Evolutionary conservation across 1,140 invertebrate genomes (phyloP).

Genomic region (Melanaphis sacchari): DNA sequence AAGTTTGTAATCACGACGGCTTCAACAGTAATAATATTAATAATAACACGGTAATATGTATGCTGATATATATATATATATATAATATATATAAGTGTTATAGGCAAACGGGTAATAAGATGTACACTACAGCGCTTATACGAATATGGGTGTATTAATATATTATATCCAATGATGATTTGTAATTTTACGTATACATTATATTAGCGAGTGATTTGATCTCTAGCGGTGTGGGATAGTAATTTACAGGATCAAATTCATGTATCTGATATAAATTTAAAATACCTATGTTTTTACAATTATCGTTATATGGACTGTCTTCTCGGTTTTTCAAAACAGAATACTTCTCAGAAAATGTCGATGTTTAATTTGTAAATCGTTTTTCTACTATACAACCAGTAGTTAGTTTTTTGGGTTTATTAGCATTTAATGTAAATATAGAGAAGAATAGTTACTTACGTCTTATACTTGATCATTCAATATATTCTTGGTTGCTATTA

Average conservation of each 20-base stretch:
- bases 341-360: not conserved
- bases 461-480: not conserved
- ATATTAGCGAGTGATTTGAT: not conserved
- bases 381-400: not conserved
- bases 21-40: not conserved
- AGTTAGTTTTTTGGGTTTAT: not conserved
- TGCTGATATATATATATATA: not conserved
- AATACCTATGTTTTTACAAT: not conserved
- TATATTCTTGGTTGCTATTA: not conserved
- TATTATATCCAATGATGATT: not conserved
- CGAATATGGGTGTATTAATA: not conserved
- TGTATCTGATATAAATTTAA: not conserved
- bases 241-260: not conserved
- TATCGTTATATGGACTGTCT: not conserved
- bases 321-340: rapidly evolving
- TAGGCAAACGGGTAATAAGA: not conserved
- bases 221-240: not conserved
- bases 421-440: not conserved
- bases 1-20: not conserved
- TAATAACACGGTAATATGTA: not conserved
- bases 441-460: not conserved
- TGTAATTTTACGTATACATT: not conserved
- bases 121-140: not conserved
- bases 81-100: not conserved
- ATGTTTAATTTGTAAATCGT: not conserved